These are phyloP conservation scores for Pygoscelis adeliae DNA, from an alignment of 2,113 vertebrate genomes.

Conservation along the genomic window DNA sequence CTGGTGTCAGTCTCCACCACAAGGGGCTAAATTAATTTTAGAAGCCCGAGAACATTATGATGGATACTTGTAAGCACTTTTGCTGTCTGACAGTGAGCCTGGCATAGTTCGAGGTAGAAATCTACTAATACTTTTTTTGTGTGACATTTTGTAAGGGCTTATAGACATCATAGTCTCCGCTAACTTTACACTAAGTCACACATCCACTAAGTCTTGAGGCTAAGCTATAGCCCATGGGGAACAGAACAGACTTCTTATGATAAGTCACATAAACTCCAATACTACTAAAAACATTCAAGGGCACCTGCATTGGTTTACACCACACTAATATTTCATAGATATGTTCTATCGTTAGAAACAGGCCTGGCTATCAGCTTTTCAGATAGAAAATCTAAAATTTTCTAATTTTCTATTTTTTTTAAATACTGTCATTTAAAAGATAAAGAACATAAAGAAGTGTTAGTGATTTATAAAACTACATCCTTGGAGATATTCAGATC, in stretches of 20 bases:
- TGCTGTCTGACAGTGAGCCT: background rate
- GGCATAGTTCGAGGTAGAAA: background rate
- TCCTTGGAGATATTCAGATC: background rate
- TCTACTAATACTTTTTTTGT: background rate
- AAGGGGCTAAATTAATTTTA: conserved; percentile 21
- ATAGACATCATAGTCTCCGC: background rate
- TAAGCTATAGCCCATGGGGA: background rate
- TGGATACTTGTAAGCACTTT: background rate
- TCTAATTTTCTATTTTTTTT: too few species aligned
- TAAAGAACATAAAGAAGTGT: background rate
- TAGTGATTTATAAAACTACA: background rate
- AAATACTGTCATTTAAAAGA: background rate
- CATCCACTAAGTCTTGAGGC: background rate
- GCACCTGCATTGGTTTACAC: background rate
- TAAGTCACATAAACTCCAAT: background rate
- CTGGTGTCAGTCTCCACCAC: background rate
- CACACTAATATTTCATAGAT: background rate
- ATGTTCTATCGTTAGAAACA: background rate
- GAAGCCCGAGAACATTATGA: background rate
- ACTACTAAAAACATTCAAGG: background rate
- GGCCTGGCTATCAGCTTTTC: background rate
- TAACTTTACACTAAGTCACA: background rate
- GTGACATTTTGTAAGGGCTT: background rate
- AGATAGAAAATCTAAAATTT: background rate
- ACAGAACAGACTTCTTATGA: background rate